Conservation (phyloP, 1,140 invertebrate species). For the Drosophila sp. region DNA sequence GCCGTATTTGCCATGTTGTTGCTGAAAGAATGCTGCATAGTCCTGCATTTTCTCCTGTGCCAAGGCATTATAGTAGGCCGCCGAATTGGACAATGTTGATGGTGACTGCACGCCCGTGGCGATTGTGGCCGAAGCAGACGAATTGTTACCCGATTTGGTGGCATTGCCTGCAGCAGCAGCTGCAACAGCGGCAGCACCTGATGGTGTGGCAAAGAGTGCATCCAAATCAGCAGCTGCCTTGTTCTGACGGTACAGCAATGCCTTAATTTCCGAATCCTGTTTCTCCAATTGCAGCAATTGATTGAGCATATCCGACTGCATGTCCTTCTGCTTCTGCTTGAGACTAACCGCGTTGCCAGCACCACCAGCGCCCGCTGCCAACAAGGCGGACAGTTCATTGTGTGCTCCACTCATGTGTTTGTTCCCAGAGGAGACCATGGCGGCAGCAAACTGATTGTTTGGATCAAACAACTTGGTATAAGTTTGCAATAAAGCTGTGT, state of each 20-base stretch:
- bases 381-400: conserved; percentile 72
- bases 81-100: conserved; percentile 63
- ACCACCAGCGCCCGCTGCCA: conserved; percentile 62
- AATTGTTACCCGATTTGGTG: conserved; percentile 24
- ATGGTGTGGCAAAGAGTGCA: conserved; percentile 73
- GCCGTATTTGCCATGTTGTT: conserved; percentile 78
- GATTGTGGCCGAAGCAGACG: conserved; percentile 27
- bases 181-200: conserved; percentile 52
- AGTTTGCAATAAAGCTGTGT: conserved; percentile 75
- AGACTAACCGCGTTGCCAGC: conserved; percentile 31
- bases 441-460: conserved; percentile 72
- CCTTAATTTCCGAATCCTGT: conserved; percentile 77
- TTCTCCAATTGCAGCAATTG: conserved; percentile 79
- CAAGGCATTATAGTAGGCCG: conserved; percentile 79
- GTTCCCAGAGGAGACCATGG: conserved; percentile 48
- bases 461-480: conserved; percentile 82
- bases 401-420: conserved; percentile 66
- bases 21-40: conserved; percentile 80
- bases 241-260: conserved; percentile 76
- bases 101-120: conserved; percentile 52
- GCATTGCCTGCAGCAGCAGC: conserved; percentile 17
- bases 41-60: conserved; percentile 83
- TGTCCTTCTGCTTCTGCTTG: conserved; percentile 67
- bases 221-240: conserved; percentile 78
- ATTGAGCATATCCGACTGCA: conserved; percentile 79